Evolutionary conservation across 2,113 vertebrate genomes (phyloP).

Genomic region (Struthio camelus): DNA sequence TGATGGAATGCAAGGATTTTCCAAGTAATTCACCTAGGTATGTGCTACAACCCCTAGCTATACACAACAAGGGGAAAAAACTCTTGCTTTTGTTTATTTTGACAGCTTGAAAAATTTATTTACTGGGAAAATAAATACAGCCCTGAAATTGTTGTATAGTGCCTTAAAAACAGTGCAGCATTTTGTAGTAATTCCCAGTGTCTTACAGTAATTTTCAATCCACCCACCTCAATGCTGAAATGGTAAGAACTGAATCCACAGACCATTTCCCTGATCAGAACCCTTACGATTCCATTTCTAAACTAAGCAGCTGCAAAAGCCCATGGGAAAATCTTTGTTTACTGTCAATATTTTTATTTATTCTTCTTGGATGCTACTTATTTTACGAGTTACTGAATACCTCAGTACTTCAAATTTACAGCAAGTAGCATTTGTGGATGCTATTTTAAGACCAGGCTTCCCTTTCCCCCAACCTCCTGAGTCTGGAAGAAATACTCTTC

Average conservation of each 20-base stretch:
- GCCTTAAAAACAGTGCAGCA: neutral
- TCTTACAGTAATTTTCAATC: neutral
- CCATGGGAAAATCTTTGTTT: neutral
- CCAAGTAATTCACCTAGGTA: slow-evolving; percentile 19
- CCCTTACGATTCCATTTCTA: neutral
- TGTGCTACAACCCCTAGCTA: neutral
- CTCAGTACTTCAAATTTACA: neutral
- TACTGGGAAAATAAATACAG: slow-evolving; percentile 10
- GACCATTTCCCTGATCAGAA: neutral
- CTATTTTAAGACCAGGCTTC: neutral
- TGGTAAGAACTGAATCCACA: neutral
- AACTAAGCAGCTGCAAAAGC: neutral
- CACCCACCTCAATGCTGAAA: neutral
- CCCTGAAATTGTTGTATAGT: neutral
- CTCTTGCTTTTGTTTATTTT: neutral
- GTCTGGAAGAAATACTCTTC: neutral
- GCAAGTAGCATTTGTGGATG: neutral
- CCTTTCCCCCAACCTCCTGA: neutral
- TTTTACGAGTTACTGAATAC: neutral
- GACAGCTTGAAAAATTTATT: neutral
- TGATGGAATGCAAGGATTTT: slow-evolving; percentile 33
- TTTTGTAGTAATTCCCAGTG: neutral
- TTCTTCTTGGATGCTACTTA: neutral
- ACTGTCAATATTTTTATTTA: neutral
- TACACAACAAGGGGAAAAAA: neutral